Conservation (phyloP, 2,113 vertebrate genomes). For the Okapia johnstoni region DNA sequence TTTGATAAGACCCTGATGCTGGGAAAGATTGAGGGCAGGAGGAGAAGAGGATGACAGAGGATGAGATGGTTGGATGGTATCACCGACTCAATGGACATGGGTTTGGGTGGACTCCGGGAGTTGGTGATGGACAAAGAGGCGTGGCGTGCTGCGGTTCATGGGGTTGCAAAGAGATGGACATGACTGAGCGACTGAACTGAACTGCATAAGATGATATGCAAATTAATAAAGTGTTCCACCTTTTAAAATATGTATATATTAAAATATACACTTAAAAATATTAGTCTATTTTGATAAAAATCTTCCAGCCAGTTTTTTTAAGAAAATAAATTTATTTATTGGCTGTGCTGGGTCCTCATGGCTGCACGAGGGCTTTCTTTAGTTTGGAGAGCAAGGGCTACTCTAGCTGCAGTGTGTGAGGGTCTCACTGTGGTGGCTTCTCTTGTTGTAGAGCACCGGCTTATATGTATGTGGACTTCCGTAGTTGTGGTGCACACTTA, state of each 20-base stretch:
- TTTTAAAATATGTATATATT: neutral
- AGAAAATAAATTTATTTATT: neutral
- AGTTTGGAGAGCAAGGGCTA: neutral
- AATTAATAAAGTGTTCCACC: neutral
- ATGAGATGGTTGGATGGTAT: too few species aligned
- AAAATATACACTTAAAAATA: neutral
- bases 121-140: too few species aligned
- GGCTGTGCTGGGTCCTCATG: neutral
- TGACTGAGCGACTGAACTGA: too few species aligned
- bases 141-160: too few species aligned
- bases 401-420: neutral
- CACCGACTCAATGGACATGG: too few species aligned
- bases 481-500: neutral
- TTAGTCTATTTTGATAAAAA: neutral
- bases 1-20: too few species aligned
- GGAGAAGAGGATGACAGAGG: too few species aligned
- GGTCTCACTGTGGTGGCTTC: neutral
- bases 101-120: too few species aligned
- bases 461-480: neutral
- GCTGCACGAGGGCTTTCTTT: neutral
- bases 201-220: neutral
- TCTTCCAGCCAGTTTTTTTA: neutral
- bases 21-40: too few species aligned
- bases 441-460: neutral
- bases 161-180: too few species aligned